A percentile compares a stretch with the other conserved stretches of the same genome.
These are phyloP conservation scores for Riptortus pedestris DNA, from an alignment of 1,140 invertebrate species.

Conservation along the genomic window DNA sequence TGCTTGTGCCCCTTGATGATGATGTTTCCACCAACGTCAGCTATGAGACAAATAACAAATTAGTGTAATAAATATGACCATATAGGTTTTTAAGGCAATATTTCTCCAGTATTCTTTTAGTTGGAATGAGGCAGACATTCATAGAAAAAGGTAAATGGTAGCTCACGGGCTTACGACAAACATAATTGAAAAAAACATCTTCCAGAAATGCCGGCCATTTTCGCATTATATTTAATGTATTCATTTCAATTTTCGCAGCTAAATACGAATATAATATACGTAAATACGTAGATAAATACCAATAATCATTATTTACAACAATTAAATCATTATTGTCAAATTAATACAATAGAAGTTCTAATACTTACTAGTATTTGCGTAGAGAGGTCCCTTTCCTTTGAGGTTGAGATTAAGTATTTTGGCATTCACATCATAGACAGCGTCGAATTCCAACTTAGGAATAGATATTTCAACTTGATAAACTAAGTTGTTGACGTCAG, in stretches of 20 bases:
- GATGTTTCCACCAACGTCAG: slow-evolving; percentile 48
- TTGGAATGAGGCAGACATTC: background rate
- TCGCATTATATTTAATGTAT: too few relatives aligned
- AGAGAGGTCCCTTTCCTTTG: slow-evolving; percentile 47
- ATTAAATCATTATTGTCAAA: too few relatives aligned
- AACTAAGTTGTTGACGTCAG: slow-evolving; percentile 39
- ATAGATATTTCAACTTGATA: slow-evolving; percentile 44
- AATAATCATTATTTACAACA: too few relatives aligned
- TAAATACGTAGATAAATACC: too few relatives aligned
- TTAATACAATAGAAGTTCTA: too few relatives aligned
- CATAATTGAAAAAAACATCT: too few relatives aligned
- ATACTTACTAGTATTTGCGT: slow-evolving; percentile 49
- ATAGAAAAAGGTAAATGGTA: background rate
- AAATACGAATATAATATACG: too few relatives aligned
- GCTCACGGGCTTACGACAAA: too few relatives aligned
- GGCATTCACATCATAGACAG: slow-evolving; percentile 49
- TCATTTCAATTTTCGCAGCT: too few relatives aligned
- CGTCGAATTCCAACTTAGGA: slow-evolving; percentile 46
- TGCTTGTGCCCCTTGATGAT: slow-evolving; percentile 46
- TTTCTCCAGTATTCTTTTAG: background rate
- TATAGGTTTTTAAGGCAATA: background rate
- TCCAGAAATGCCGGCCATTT: too few relatives aligned
- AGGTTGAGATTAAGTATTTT: slow-evolving; percentile 46
- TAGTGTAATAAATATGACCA: background rate
- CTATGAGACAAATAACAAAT: slow-evolving; percentile 38